Percentiles rank a stretch among this genome's conserved stretches.
phyloP scores from a whole-genome alignment of 1,140 invertebrate species.

The Gonatopus flavifemur region DNA sequence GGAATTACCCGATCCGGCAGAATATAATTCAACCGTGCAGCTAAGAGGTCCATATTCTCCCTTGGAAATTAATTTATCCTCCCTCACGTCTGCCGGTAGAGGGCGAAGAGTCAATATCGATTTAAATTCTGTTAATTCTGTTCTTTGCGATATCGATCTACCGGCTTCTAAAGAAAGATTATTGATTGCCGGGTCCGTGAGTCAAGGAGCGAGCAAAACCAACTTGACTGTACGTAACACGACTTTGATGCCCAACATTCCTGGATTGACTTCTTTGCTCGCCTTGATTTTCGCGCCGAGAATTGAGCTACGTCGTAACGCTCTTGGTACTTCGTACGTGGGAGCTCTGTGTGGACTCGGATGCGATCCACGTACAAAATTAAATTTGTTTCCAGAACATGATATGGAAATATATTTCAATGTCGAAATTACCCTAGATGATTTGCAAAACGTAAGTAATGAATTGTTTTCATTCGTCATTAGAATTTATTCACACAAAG shows the following conservation, averaged over 20 bases:
- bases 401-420: slow-evolving; percentile 82
- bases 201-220: slow-evolving; percentile 56
- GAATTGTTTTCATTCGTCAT: no score
- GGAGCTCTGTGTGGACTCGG: slow-evolving; percentile 85
- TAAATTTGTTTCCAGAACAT: slow-evolving; percentile 74
- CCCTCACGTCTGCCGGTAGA: slow-evolving; percentile 61
- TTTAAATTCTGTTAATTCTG: slow-evolving; percentile 79
- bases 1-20: slow-evolving; percentile 39
- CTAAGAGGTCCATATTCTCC: slow-evolving; percentile 71
- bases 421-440: slow-evolving; percentile 66
- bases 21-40: slow-evolving; percentile 50
- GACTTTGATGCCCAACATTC: slow-evolving; percentile 85
- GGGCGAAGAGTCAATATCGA: slow-evolving; percentile 67
- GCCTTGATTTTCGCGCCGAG: slow-evolving; percentile 79
- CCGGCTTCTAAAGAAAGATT: slow-evolving; percentile 65
- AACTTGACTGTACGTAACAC: slow-evolving; percentile 72
- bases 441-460: slow-evolving; percentile 63
- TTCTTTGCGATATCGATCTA: slow-evolving; percentile 79
- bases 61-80: slow-evolving; percentile 71
- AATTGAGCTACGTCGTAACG: slow-evolving; percentile 71
- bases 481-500: no score
- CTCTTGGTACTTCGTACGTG: slow-evolving; percentile 64
- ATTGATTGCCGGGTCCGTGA: slow-evolving; percentile 70
- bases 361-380: slow-evolving; percentile 54
- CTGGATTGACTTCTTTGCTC: slow-evolving; percentile 75